These are phyloP conservation scores for Geodia barretti DNA, from an alignment of 37 sponge, comb jelly and placozoan species.

Conservation along the genomic window DNA sequence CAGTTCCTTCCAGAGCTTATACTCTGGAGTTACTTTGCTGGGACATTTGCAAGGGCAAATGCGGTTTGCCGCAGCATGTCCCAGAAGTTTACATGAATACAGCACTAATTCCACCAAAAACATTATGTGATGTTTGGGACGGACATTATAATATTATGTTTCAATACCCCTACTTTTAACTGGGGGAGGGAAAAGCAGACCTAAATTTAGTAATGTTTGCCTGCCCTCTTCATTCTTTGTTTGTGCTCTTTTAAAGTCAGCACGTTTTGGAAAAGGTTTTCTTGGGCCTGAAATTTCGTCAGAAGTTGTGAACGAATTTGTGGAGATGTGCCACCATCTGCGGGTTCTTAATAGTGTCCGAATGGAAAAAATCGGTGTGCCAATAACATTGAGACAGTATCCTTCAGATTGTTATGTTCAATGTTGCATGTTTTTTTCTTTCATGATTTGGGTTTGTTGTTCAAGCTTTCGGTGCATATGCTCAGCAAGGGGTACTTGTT, in stretches of 20 bases:
- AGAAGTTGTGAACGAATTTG: conserved; percentile 63
- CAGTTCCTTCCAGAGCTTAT: too few relatives aligned
- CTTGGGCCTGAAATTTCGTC: conserved; percentile 65
- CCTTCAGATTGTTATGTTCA: conserved; percentile 3
- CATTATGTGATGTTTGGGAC: too few relatives aligned
- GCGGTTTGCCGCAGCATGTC: too few relatives aligned
- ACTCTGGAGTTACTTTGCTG: too few relatives aligned
- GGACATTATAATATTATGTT: too few relatives aligned
- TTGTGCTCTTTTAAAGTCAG: conserved; percentile 42
- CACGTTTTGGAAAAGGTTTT: conserved; percentile 80
- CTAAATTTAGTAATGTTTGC: not conserved
- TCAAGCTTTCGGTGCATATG: too few relatives aligned
- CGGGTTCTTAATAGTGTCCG: conserved; percentile 90
- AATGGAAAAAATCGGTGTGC: conserved; percentile 70
- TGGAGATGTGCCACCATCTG: conserved; percentile 66
- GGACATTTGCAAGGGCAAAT: too few relatives aligned
- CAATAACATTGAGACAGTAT: conserved; percentile 90
- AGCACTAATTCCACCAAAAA: too few relatives aligned
- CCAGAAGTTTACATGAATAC: too few relatives aligned
- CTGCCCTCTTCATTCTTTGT: not conserved
- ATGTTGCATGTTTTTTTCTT: not conserved
- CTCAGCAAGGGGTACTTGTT: too few relatives aligned
- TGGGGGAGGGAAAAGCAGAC: not conserved
- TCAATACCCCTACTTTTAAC: not conserved
- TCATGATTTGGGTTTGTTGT: not conserved